Evolutionary conservation across 1,140 invertebrate species (phyloP), one percentile per base, ranked within the genome.

Genomic region (Cherax quadricarinatus): DNA sequence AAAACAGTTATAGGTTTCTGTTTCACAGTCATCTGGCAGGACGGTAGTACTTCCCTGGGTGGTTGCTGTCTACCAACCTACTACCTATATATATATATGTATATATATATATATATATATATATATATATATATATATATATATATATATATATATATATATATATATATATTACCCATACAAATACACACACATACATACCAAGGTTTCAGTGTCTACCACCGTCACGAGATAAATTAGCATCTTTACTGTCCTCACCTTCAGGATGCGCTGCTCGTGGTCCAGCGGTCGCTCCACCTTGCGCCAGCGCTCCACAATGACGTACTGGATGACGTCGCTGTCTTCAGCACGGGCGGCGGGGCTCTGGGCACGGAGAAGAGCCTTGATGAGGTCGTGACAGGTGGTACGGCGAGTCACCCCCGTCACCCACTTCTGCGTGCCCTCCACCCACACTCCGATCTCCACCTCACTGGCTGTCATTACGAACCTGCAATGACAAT

Each of bases 361-460:
- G 16, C 53, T 57, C 94, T 95, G 95, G 88, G 95, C 94, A 14
- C 94, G 94, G 21, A 97, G 94, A 14, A 98, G 95, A 0, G 97
- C 97, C 88, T 96, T 95, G 79, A 98, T 96, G 84, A 98, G 96
- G 94, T 98, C 97, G 70, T 96, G 96, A 94, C 97, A 98, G 1
- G 97, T 98, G 4, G 97, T 98, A 83, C 96, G 96, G 16, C 96
- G 95, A 24, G 96, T 96, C 9, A 98, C 96, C 14, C 97, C 97
- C 3, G 97, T 96, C 48, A 98, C 97, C 97, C 97, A 98, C 94
- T 97, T 96, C 94, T 97, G 96, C 92, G 97, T 96, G 48, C 97
- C 97, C 86, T 96, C 95, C 3, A 98, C 96, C 96, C 97, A 96
- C 87, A 98, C 96, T 0, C 97, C 97, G n/a, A 98, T 96, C 94